Evolutionary conservation across 2,797 vertebrate genomes (phyloP).

Genomic region (Labroides dimidiatus): DNA sequence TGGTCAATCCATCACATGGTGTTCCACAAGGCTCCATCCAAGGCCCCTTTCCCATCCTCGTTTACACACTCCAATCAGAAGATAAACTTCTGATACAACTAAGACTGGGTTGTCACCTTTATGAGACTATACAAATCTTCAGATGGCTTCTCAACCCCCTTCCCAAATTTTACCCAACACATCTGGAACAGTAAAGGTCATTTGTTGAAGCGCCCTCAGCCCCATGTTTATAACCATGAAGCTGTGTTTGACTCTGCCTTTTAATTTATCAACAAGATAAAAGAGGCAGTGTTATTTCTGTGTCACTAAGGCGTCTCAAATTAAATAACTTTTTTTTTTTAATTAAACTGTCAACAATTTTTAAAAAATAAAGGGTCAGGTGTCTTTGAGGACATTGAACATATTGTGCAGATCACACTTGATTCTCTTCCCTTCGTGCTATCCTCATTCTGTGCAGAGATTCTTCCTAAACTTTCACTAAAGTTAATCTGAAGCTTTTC

Average conservation of each 20-base stretch:
- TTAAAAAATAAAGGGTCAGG: too few relatives aligned
- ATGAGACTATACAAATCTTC: too few relatives aligned
- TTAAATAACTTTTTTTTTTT: neutral
- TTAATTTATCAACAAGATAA: neutral
- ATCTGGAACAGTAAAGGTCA: too few relatives aligned
- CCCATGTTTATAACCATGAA: too few relatives aligned
- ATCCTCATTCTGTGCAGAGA: neutral
- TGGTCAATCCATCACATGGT: neutral
- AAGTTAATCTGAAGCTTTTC: constrained; percentile 2
- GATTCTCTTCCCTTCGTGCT: neutral
- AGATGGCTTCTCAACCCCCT: too few relatives aligned
- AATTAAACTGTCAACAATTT: too few relatives aligned
- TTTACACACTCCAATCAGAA: too few relatives aligned
- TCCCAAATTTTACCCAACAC: too few relatives aligned
- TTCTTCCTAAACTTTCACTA: neutral
- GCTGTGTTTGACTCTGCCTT: neutral
- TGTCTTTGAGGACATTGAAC: neutral
- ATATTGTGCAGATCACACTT: neutral
- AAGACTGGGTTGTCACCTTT: too few relatives aligned
- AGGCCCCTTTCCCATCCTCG: neutral
- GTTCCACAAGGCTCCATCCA: neutral
- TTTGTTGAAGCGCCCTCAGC: too few relatives aligned
- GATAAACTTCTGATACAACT: too few relatives aligned
- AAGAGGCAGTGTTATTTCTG: neutral
- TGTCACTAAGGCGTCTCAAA: neutral